A percentile compares a stretch with the other conserved stretches of the same genome.
These are phyloP conservation scores for Parapsyche elsis DNA, from an alignment of 1,140 invertebrate genomes.

Conservation along the genomic window DNA sequence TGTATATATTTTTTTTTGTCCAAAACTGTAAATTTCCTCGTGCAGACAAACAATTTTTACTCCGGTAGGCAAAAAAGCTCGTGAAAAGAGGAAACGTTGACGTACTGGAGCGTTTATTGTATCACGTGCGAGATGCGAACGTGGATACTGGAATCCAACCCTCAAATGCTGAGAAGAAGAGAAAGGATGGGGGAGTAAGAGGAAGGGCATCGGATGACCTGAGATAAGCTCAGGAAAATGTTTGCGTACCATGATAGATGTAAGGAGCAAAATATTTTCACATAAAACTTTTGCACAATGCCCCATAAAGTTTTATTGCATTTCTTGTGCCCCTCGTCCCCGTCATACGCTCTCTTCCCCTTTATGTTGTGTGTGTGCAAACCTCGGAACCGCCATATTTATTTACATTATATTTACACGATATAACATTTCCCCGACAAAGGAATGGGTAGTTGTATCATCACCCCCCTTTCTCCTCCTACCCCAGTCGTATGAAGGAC, in stretches of 20 bases:
- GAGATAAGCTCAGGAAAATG: constrained; percentile 32
- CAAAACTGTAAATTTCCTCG: too few relatives aligned
- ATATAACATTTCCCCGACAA: constrained; percentile 37
- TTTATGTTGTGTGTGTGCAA: constrained; percentile 30
- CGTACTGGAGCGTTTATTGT: constrained; percentile 13
- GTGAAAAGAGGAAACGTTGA: neutral
- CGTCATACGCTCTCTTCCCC: constrained; percentile 6
- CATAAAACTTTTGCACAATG: constrained; percentile 54
- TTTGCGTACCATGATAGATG: constrained; percentile 49
- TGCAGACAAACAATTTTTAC: neutral
- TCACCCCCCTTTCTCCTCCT: neutral
- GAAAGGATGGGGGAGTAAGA: too few relatives aligned
- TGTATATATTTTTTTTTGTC: too few relatives aligned
- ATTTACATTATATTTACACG: constrained; percentile 51
- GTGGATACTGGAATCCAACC: neutral
- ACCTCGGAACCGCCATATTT: constrained; percentile 47
- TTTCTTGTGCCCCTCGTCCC: constrained; percentile 38
- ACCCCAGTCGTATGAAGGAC: neutral
- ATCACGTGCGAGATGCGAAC: constrained; percentile 22
- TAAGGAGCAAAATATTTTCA: constrained; percentile 45
- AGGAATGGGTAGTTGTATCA: neutral
- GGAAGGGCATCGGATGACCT: constrained; percentile 22
- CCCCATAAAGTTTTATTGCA: constrained; percentile 54
- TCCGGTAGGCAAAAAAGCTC: neutral
- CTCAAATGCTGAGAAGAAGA: neutral